Percentiles rank a stretch among this genome's conserved stretches.
Conservation (phyloP, 1,140 invertebrate species). For the Trachymyrmex cornetzi region DNA sequence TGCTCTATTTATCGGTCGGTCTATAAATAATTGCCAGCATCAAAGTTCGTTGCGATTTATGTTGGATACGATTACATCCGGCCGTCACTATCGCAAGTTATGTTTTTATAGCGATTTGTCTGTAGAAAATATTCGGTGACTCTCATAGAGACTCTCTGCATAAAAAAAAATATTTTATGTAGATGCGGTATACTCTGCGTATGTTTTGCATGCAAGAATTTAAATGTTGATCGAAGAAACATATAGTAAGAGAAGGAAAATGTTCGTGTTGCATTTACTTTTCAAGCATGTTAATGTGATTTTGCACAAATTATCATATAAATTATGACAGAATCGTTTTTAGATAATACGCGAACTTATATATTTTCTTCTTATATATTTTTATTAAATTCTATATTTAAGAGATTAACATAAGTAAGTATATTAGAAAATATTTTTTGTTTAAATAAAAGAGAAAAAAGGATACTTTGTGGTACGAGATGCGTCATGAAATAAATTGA, state of each 20-base stretch:
- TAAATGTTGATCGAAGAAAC: not conserved
- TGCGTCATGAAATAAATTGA: not conserved
- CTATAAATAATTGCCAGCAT: slow-evolving; percentile 52
- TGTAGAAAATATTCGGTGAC: not conserved
- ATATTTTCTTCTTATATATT: not conserved
- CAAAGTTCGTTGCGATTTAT: slow-evolving; percentile 49
- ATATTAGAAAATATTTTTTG: not conserved
- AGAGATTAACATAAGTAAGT: not conserved
- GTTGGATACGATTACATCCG: slow-evolving; percentile 4
- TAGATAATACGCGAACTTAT: not conserved
- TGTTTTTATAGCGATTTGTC: slow-evolving; percentile 17
- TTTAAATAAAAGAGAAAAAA: not conserved
- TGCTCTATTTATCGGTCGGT: slow-evolving; percentile 22
- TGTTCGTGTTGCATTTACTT: not conserved
- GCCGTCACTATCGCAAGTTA: not conserved
- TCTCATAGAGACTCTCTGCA: not conserved
- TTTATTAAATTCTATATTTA: not conserved
- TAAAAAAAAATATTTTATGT: not conserved
- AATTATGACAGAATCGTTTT: not conserved
- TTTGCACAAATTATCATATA: not conserved
- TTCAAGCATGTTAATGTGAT: not conserved
- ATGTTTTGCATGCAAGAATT: not conserved
- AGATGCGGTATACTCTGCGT: not conserved
- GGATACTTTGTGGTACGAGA: not conserved
- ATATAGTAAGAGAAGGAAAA: not conserved